Conservation (phyloP, 2,888 invertebrate species). For the Aethes cnicana region DNA sequence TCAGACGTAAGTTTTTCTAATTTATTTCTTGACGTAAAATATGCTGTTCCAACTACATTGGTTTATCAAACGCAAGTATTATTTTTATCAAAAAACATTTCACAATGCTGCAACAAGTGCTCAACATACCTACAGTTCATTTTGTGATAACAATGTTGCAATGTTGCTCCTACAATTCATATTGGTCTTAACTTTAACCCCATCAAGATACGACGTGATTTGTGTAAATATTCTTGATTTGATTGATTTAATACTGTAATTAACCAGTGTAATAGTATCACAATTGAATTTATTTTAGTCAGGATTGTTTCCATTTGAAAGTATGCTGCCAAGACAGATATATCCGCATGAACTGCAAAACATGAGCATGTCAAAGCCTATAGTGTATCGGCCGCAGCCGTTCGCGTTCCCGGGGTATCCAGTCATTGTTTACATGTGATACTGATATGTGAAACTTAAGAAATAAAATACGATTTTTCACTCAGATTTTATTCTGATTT, state of each 20-base stretch:
- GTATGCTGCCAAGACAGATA: constrained; percentile 52
- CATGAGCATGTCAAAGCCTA: constrained; percentile 47
- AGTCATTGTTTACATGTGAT: constrained; percentile 58
- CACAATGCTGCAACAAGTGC: background rate
- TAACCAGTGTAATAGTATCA: constrained; percentile 3
- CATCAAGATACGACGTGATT: background rate
- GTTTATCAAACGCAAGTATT: constrained; percentile 7
- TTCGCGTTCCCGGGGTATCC: constrained; percentile 71
- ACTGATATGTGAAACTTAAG: constrained; percentile 38
- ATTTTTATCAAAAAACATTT: background rate
- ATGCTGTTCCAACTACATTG: background rate
- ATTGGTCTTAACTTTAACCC: background rate
- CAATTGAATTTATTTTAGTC: constrained; percentile 35
- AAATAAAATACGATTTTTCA: constrained; percentile 31
- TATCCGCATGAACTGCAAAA: constrained; percentile 61
- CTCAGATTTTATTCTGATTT: constrained; percentile 57
- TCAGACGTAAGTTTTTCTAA: background rate
- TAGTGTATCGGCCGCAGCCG: constrained; percentile 66
- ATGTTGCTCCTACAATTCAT: background rate
- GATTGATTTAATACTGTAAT: background rate
- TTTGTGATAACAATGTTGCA: background rate
- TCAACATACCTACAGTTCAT: background rate
- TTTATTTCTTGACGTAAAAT: background rate
- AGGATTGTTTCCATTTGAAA: constrained; percentile 25
- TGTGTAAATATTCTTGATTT: constrained; percentile 19